These are phyloP conservation scores for Eueremaeus valkanovi DNA, from an alignment of 2,888 invertebrate genomes.

Conservation along the genomic window DNA sequence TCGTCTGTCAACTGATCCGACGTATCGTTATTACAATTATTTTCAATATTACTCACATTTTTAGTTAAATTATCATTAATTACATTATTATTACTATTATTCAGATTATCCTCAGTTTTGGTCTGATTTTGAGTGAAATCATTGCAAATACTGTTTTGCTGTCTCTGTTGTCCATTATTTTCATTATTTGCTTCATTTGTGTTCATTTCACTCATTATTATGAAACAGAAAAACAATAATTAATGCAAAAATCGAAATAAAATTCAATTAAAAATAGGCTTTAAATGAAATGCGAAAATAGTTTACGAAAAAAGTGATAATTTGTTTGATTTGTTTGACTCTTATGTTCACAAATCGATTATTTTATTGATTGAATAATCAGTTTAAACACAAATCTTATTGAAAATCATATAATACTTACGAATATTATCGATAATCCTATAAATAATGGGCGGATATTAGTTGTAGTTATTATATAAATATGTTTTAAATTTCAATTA, in stretches of 20 bases:
- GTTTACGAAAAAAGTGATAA: too few species aligned
- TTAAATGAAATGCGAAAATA: too few species aligned
- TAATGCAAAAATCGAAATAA: neutral
- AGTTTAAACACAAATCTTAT: too few species aligned
- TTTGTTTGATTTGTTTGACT: too few species aligned
- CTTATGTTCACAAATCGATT: too few species aligned
- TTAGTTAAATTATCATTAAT: neutral
- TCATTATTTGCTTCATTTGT: constrained; percentile 16
- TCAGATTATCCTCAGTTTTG: constrained; percentile 12
- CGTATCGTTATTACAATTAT: neutral
- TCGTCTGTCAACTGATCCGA: neutral
- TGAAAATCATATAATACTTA: too few species aligned
- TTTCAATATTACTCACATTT: neutral
- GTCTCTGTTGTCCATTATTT: neutral
- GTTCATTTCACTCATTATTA: constrained; percentile 20
- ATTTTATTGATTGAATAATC: too few species aligned
- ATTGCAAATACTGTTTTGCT: constrained; percentile 17
- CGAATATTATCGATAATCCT: too few species aligned
- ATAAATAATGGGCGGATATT: too few species aligned
- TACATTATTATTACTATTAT: constrained; percentile 14
- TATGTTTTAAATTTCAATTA: too few species aligned
- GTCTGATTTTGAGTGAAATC: constrained; percentile 26
- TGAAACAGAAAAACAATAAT: neutral
- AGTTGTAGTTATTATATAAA: too few species aligned
- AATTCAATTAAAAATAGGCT: neutral